phyloP scores from a whole-genome alignment of 2,888 invertebrate genomes.

The Drosophila falleni region DNA sequence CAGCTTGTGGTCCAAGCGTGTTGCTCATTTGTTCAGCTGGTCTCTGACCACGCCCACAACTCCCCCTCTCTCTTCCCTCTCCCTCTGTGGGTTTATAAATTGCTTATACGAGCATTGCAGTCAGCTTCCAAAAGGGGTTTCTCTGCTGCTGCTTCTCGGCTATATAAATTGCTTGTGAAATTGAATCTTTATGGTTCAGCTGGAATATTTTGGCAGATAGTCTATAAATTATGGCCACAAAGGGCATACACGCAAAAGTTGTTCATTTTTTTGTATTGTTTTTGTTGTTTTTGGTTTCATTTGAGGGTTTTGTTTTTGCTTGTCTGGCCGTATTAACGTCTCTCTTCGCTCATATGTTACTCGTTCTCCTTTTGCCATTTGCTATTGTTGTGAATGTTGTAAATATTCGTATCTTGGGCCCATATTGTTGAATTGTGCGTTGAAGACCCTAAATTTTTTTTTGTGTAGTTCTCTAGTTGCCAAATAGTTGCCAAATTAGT shows the following conservation, averaged over 20 bases:
- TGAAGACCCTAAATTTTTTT: constrained; percentile 56
- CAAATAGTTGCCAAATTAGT: constrained; percentile 78
- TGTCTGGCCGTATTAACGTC: constrained; percentile 27
- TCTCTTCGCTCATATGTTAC: constrained; percentile 38
- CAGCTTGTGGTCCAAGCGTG: constrained; percentile 58
- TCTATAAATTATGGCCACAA: constrained; percentile 82
- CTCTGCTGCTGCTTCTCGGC: constrained; percentile 35
- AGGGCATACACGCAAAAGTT: constrained; percentile 79
- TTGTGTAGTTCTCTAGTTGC: constrained; percentile 63
- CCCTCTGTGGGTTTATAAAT: constrained; percentile 58
- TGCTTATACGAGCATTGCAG: constrained; percentile 48
- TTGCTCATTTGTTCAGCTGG: constrained; percentile 68
- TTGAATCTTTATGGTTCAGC: constrained; percentile 81
- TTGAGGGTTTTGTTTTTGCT: constrained; percentile 20
- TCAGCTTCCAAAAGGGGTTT: constrained; percentile 65
- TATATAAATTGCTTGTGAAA: constrained; percentile 81
- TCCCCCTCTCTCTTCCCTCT: constrained; percentile 14
- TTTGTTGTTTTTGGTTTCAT: constrained; percentile 28
- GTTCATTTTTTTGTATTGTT: constrained; percentile 58
- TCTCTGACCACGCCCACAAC: constrained; percentile 13
- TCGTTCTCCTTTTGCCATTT: constrained; percentile 9
- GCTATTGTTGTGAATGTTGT: constrained; percentile 12
- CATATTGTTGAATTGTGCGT: constrained; percentile 25
- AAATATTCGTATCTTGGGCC: constrained; percentile 20
- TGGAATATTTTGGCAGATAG: constrained; percentile 82